phyloP scores from a whole-genome alignment of 2,113 vertebrate genomes.

The Vicugna pacos region DNA sequence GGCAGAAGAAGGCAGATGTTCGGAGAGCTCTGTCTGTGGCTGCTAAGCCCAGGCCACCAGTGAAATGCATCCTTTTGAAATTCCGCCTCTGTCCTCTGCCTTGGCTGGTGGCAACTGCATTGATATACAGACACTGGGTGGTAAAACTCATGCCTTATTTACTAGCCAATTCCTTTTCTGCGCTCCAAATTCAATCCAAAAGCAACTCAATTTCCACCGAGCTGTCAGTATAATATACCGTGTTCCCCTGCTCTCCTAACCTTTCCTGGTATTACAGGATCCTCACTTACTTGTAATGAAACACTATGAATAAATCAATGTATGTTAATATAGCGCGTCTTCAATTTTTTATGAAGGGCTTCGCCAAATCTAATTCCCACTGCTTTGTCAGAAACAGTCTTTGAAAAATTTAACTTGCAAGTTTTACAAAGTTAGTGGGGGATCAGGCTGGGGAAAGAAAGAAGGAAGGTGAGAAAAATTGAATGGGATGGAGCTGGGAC shows the following conservation, averaged over 20 bases:
- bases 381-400: slow-evolving; percentile 83
- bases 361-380: slow-evolving; percentile 85
- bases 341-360: slow-evolving; percentile 89
- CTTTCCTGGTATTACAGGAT: slow-evolving; percentile 86
- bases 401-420: slow-evolving; percentile 83
- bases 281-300: slow-evolving; percentile 91
- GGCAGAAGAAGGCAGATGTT: background rate
- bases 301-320: slow-evolving; percentile 93
- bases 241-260: slow-evolving; percentile 86
- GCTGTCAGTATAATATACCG: slow-evolving; percentile 88
- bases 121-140: slow-evolving; percentile 79
- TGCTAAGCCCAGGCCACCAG: background rate
- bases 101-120: slow-evolving; percentile 59
- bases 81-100: background rate
- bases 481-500: background rate
- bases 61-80: slow-evolving; percentile 59
- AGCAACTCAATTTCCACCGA: slow-evolving; percentile 84
- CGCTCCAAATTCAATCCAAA: slow-evolving; percentile 87
- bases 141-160: slow-evolving; percentile 89
- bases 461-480: slow-evolving; percentile 58
- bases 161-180: slow-evolving; percentile 85
- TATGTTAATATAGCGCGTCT: slow-evolving; percentile 90
- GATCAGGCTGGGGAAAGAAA: background rate
- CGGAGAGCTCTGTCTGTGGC: background rate
- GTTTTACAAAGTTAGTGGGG: slow-evolving; percentile 72